Evolutionary conservation across 2,797 vertebrate species (phyloP).

Genomic region (Glossophaga mutica): DNA sequence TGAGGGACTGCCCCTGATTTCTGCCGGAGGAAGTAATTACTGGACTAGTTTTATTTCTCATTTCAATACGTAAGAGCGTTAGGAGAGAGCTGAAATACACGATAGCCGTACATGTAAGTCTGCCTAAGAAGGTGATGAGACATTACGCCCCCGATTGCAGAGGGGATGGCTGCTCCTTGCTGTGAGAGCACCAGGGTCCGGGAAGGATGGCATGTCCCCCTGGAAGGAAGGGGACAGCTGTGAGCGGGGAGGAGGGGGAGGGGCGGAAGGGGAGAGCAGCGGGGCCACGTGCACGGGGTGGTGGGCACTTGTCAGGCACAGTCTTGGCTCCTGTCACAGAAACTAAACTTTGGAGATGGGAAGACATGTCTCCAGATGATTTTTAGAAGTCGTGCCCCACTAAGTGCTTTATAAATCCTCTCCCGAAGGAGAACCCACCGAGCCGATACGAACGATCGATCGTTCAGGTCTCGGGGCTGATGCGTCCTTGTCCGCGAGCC

Average conservation of each 20-base stretch:
- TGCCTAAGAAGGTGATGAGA: background rate
- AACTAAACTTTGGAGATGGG: background rate
- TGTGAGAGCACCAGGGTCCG: background rate
- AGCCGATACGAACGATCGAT: background rate
- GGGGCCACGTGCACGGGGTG: too few relatives aligned
- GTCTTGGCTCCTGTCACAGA: background rate
- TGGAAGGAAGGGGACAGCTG: too few relatives aligned
- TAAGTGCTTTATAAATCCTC: background rate
- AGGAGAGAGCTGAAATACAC: background rate
- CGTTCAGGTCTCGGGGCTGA: background rate
- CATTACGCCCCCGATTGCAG: background rate
- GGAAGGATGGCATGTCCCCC: background rate
- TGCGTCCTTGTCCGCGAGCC: background rate
- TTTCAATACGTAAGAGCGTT: background rate
- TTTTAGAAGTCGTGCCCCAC: background rate
- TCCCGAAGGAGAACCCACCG: background rate
- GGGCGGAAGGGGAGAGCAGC: background rate
- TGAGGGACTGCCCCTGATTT: background rate
- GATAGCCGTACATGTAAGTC: background rate
- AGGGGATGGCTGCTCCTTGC: background rate
- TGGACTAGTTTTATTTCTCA: background rate
- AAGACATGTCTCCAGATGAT: background rate
- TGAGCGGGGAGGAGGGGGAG: background rate
- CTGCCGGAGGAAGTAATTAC: background rate
- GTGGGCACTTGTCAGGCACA: fast-evolving